Conservation (phyloP, 2,113 vertebrate genomes). For the Heterochromis multidens region DNA sequence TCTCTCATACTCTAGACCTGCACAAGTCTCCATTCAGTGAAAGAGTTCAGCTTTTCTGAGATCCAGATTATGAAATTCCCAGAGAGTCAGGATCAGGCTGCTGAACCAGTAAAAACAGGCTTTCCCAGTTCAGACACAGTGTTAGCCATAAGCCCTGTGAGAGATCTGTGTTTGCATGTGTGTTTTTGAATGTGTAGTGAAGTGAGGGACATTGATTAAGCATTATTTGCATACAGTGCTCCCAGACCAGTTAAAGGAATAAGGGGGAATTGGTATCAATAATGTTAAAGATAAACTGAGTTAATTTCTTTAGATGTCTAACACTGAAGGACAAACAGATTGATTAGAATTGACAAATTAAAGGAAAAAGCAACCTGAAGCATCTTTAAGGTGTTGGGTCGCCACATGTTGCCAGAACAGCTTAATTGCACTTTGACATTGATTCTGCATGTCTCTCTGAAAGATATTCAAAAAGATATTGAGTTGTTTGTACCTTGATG, state of each 20-base stretch:
- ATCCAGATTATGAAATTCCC: not conserved
- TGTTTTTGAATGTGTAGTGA: not conserved
- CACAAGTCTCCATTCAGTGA: not conserved
- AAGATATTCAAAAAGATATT: not conserved
- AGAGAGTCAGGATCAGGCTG: not conserved
- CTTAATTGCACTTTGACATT: not conserved
- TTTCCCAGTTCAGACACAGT: not conserved
- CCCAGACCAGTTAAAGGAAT: not conserved
- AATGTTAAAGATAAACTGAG: not conserved
- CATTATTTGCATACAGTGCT: not conserved
- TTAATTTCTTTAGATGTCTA: not conserved
- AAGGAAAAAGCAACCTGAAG: not conserved
- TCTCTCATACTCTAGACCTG: not conserved
- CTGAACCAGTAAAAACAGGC: not conserved
- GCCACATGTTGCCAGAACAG: not conserved
- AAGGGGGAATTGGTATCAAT: not conserved
- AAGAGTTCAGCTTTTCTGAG: not conserved
- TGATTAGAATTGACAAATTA: not conserved
- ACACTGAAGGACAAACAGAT: not conserved
- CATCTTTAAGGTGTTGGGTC: not conserved
- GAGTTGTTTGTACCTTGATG: not conserved
- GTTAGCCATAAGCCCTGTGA: not conserved
- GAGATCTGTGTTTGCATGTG: not conserved
- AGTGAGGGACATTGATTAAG: not conserved
- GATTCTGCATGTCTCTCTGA: not conserved